These are phyloP conservation scores for Cylas formicarius DNA, from an alignment of 1,140 invertebrate genomes.

Conservation along the genomic window DNA sequence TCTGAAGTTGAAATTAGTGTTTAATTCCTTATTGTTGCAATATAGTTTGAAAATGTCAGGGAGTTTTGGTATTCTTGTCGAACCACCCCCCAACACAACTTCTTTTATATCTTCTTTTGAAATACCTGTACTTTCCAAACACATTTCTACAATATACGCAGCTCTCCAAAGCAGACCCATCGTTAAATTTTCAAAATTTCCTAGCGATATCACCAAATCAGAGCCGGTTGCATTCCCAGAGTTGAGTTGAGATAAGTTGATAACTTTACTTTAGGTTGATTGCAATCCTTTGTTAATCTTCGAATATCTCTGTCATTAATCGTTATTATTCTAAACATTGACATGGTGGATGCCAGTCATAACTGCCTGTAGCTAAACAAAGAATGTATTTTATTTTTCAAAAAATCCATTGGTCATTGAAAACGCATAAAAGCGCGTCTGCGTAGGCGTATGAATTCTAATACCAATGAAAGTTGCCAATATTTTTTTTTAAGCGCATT, in stretches of 20 bases:
- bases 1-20: conserved; percentile 15
- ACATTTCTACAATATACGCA: conserved; percentile 14
- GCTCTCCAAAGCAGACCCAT: conserved; percentile 55
- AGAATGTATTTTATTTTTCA: not conserved
- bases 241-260: conserved; percentile 46
- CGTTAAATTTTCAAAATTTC: conserved; percentile 67
- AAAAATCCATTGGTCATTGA: conserved; percentile 75
- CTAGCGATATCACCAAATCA: conserved; percentile 63
- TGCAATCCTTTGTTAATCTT: not conserved
- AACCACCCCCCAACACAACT: conserved; percentile 15
- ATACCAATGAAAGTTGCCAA: too few species aligned
- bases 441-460: too few species aligned
- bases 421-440: too few species aligned
- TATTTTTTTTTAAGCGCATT: too few species aligned
- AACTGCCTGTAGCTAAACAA: too few species aligned
- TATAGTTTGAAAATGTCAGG: not conserved
- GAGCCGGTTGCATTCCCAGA: conserved; percentile 62
- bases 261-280: conserved; percentile 2
- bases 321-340: too few species aligned
- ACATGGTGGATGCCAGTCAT: too few species aligned
- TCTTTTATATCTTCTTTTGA: conserved; percentile 3
- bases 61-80: conserved; percentile 15
- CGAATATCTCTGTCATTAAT: too few species aligned
- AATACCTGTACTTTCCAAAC: conserved; percentile 14
- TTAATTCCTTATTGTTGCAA: conserved; percentile 8